Percentiles rank a stretch among this genome's conserved stretches.
phyloP scores from a whole-genome alignment of 2,888 invertebrate species.

The Physocephala rufipes region DNA sequence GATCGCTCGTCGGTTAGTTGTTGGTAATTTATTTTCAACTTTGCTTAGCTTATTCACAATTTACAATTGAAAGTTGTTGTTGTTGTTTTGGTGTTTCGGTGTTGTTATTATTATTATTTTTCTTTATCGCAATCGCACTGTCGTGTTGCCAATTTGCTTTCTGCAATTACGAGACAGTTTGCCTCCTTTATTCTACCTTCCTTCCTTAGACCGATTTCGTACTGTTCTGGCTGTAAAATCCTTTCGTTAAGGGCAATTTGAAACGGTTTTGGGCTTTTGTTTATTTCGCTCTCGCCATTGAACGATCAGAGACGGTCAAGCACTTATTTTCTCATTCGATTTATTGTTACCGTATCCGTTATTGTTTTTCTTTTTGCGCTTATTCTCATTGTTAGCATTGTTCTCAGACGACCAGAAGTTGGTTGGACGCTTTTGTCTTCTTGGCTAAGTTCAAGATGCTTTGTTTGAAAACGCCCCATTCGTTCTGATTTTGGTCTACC shows the following conservation, averaged over 20 bases:
- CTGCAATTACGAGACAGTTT: conserved; percentile 6
- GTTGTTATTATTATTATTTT: neutral
- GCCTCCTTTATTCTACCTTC: no score
- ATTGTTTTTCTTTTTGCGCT: neutral
- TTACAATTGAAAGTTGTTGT: neutral
- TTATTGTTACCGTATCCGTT: neutral
- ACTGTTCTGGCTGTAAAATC: no score
- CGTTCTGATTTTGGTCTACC: neutral
- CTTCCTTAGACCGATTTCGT: no score
- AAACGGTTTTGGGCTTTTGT: no score
- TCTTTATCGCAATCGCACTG: neutral
- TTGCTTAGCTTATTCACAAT: neutral
- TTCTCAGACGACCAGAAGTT: no score
- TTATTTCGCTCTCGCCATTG: no score
- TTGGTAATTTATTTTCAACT: no score
- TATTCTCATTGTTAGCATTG: neutral
- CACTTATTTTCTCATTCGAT: no score
- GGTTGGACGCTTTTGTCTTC: neutral
- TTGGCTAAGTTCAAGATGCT: conserved; percentile 29
- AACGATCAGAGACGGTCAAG: no score
- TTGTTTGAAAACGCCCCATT: neutral
- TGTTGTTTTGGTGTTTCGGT: neutral
- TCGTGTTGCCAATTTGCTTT: conserved; percentile 33
- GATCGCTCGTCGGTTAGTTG: no score
- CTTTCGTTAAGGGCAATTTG: no score